These are phyloP conservation scores for Bimastos eiseni DNA, from an alignment of 2,888 invertebrate genomes.

Conservation along the genomic window DNA sequence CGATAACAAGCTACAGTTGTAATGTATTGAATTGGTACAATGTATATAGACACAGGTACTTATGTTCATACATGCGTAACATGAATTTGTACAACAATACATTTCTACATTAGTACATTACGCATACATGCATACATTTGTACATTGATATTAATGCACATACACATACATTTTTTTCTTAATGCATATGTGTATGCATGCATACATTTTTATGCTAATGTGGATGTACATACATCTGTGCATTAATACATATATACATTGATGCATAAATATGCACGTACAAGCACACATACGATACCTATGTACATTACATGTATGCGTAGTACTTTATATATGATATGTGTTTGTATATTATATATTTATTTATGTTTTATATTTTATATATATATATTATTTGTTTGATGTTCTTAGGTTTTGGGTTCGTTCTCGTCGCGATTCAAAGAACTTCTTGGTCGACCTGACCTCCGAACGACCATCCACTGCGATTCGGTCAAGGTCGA, in stretches of 20 bases:
- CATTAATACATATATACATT: not conserved
- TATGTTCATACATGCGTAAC: too few species aligned
- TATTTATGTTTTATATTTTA: too few species aligned
- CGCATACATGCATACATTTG: too few species aligned
- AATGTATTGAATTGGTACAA: too few species aligned
- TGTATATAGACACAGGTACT: too few species aligned
- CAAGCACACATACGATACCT: not conserved
- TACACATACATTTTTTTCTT: not conserved
- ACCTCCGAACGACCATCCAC: slow-evolving; percentile 67
- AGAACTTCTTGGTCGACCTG: slow-evolving; percentile 65
- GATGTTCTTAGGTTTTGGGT: slow-evolving; percentile 61
- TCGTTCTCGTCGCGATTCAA: slow-evolving; percentile 68
- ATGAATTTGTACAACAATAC: too few species aligned
- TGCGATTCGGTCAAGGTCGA: slow-evolving; percentile 72
- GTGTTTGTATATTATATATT: too few species aligned
- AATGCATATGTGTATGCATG: not conserved
- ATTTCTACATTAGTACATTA: too few species aligned
- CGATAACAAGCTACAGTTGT: too few species aligned
- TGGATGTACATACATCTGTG: not conserved
- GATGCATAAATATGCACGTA: not conserved
- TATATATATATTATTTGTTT: not conserved
- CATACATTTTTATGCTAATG: too few species aligned
- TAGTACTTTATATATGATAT: too few species aligned
- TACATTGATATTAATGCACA: not conserved
- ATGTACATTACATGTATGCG: too few species aligned